A percentile compares a stretch with the other conserved stretches of the same genome.
Conservation (phyloP, 1,140 invertebrate genomes). For the Asobara japonica region DNA sequence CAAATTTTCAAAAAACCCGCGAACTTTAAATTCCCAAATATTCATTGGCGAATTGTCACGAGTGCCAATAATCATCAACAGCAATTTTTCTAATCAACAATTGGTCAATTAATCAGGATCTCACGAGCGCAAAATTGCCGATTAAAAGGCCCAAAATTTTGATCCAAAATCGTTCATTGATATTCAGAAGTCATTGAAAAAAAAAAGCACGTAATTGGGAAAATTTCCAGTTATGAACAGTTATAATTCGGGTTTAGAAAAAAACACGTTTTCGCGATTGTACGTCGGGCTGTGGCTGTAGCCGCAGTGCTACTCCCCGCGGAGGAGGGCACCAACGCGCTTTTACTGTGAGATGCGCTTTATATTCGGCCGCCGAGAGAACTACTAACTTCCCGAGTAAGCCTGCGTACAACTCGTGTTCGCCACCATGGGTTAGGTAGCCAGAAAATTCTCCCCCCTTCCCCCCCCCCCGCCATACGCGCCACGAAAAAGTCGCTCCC, state of each 20-base stretch:
- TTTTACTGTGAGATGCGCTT: conserved; percentile 31
- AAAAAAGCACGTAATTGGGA: background rate
- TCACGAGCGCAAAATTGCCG: too few species aligned
- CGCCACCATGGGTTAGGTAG: conserved; percentile 1
- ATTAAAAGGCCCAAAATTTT: too few species aligned
- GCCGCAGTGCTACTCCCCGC: conserved; percentile 29
- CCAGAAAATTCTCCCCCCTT: background rate
- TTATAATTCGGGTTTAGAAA: too few species aligned
- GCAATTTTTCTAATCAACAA: too few species aligned
- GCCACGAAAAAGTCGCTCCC: background rate
- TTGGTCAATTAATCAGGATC: too few species aligned
- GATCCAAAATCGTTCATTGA: too few species aligned
- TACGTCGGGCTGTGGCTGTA: conserved; percentile 28
- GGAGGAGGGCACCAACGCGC: conserved; percentile 26
- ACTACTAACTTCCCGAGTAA: conserved; percentile 16
- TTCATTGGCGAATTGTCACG: too few species aligned
- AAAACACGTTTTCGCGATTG: background rate
- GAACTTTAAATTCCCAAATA: too few species aligned
- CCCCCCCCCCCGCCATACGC: background rate
- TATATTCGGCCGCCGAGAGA: conserved; percentile 32
- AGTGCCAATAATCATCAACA: too few species aligned
- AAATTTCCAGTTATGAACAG: too few species aligned
- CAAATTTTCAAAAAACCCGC: too few species aligned
- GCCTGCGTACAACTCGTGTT: conserved; percentile 32
- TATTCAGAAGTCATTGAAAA: too few species aligned